Percentiles rank a stretch among this genome's conserved stretches.
These are phyloP conservation scores for Troilus luridus DNA, from an alignment of 2,888 invertebrate genomes.

Conservation along the genomic window DNA sequence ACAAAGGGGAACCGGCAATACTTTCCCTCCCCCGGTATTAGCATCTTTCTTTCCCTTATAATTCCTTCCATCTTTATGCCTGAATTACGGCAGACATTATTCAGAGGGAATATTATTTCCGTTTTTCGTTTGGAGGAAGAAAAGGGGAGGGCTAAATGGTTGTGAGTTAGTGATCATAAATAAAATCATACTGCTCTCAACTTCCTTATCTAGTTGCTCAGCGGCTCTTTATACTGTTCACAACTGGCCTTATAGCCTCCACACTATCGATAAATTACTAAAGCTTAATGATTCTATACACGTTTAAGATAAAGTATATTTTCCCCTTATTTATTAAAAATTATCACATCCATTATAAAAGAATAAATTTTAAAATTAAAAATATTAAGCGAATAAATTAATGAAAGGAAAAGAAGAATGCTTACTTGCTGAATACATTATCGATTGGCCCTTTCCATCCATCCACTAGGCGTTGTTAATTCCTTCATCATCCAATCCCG, in stretches of 20 bases:
- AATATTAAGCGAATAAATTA: background rate
- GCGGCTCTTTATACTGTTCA: slow-evolving; percentile 4
- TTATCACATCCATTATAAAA: too few relatives aligned
- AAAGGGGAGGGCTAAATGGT: slow-evolving; percentile 6
- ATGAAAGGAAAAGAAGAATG: background rate
- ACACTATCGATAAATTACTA: background rate
- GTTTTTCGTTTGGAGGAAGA: slow-evolving; percentile 30
- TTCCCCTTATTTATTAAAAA: background rate
- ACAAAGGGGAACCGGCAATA: background rate
- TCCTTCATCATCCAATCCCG: too few relatives aligned
- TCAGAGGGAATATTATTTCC: slow-evolving; percentile 24
- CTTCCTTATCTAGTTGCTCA: slow-evolving; percentile 27
- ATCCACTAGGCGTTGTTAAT: too few relatives aligned
- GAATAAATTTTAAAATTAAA: too few relatives aligned
- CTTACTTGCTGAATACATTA: too few relatives aligned
- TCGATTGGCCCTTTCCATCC: too few relatives aligned
- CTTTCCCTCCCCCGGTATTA: background rate
- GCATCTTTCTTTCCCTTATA: slow-evolving; percentile 5
- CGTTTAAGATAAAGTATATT: background rate
- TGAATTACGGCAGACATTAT: slow-evolving; percentile 22
- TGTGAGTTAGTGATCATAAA: slow-evolving; percentile 37
- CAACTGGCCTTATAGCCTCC: background rate
- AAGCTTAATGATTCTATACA: background rate
- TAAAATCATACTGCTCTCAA: slow-evolving; percentile 10
- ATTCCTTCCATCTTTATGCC: slow-evolving; percentile 12